Base-by-base conservation (phyloP, 2,888 invertebrate genomes). In the Dendrolimus houi region DNA sequence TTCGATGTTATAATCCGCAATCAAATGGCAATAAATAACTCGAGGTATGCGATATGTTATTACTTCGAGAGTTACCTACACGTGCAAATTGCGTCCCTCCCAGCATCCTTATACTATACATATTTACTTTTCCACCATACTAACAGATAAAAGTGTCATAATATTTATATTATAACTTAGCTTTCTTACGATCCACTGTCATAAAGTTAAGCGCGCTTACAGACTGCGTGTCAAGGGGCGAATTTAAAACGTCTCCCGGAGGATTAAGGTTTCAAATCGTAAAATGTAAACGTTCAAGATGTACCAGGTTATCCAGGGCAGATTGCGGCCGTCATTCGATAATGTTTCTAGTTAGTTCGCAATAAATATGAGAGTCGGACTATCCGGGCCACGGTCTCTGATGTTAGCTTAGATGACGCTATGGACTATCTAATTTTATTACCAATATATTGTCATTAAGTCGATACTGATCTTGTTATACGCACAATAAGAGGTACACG, bases 371-470 rank as follows among this genome's bases (percentile, higher is more conserved):
- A 89, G 83, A 87, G 80, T 85, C 77, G 77, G 75, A 70, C 69
- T 70, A 75, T 72, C 65, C 71, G 71, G 70, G 71, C 69, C 68
- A 62, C 69, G 71, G 73, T 68, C 55, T 69, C 73, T 80, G 87
- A 84, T 85, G 86, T 85, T 81, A 79, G 74, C 74, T 74, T 70
- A 76, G 79, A 83, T 87, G 87, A 88, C 85, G 85, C 79, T 77
- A 81, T 79, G 81, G 86, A 83, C 89, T 87, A 89, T 90, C 90
- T 88, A 87, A 89, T 87, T 90, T 90, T 89, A 89, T 88, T 85
- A 88, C 87, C 90, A 89, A 90, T 90, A 90, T 90, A 89, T 90
- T 89, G 90, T 90, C 89, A 90, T 90, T 89, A 90, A 87, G 87
- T 83, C 84, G 90, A 90, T 89, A 89, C 88, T 89, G 88, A 89